Conservation (phyloP, 2,888 invertebrate species). For the Homarus gammarus region DNA sequence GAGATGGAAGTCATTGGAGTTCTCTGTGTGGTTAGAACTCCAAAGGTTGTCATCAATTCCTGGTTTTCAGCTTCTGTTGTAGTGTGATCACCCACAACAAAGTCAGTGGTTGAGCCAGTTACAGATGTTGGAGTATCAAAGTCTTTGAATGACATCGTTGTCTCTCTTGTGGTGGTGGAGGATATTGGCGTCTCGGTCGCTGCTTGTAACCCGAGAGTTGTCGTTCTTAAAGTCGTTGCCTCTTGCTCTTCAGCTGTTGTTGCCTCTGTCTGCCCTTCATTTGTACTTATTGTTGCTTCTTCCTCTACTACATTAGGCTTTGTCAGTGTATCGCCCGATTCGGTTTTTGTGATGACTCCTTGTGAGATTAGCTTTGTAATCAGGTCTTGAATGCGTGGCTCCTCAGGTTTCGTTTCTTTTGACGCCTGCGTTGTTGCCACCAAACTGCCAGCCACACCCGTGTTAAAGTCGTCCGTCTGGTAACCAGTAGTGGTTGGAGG, state of each 20-base stretch:
- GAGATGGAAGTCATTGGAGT: background rate
- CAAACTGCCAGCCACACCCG: background rate
- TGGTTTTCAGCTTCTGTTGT: background rate
- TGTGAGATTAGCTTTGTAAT: conserved; percentile 28
- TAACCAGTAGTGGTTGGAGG: background rate
- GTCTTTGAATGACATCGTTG: background rate
- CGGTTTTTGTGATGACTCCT: conserved; percentile 36
- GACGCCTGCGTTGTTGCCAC: background rate
- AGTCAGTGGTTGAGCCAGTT: background rate
- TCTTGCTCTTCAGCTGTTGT: too few relatives aligned
- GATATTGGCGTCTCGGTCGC: background rate
- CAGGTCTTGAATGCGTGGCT: conserved; percentile 21
- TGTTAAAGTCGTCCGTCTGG: background rate
- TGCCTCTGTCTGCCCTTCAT: too few relatives aligned
- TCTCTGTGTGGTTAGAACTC: background rate
- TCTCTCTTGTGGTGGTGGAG: background rate
- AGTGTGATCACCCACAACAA: background rate
- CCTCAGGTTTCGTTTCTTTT: background rate
- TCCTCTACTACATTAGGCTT: background rate
- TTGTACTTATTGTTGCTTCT: background rate
- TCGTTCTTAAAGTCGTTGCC: background rate
- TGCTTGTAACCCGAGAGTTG: background rate
- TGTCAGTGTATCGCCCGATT: background rate
- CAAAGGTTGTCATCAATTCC: background rate
- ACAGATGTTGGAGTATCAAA: background rate